phyloP scores from a whole-genome alignment of 2,888 invertebrate species.

The Xylophagus ater region DNA sequence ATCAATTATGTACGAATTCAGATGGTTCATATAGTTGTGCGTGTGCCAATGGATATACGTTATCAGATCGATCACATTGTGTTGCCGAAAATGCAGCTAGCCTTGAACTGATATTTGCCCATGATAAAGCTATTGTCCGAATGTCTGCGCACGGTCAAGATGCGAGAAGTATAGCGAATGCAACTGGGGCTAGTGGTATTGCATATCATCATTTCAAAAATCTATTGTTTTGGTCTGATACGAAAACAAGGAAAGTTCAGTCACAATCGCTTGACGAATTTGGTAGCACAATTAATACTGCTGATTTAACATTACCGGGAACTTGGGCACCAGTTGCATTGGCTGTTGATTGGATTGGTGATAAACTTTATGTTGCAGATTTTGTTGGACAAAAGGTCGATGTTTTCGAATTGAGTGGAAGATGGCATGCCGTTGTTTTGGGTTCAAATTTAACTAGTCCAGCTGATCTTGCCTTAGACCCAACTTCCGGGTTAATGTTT shows the following conservation, averaged over 20 bases:
- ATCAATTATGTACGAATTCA: conserved; percentile 85
- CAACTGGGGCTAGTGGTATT: conserved; percentile 74
- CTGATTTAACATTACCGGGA: conserved; percentile 64
- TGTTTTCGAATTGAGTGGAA: conserved; percentile 78
- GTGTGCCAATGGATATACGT: conserved; percentile 67
- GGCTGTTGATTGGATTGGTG: conserved; percentile 95
- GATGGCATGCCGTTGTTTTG: conserved; percentile 81
- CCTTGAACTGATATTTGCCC: conserved; percentile 55
- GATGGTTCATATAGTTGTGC: conserved; percentile 75
- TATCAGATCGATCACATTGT: conserved; percentile 52
- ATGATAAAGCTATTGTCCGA: conserved; percentile 58
- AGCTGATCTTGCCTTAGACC: conserved; percentile 85
- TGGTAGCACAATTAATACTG: conserved; percentile 37
- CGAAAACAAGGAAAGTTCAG: conserved; percentile 70
- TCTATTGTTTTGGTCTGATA: conserved; percentile 80
- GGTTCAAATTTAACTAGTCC: conserved; percentile 86
- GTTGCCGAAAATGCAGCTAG: conserved; percentile 47
- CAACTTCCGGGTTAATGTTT: conserved; percentile 78
- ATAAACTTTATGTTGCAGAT: conserved; percentile 92
- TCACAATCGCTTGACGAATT: conserved; percentile 39
- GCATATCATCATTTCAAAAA: conserved; percentile 72
- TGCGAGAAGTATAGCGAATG: conserved; percentile 57
- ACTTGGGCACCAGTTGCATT: conserved; percentile 84
- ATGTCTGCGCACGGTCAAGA: conserved; percentile 58
- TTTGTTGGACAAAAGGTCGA: conserved; percentile 88